phyloP scores from a whole-genome alignment of 1,140 invertebrate genomes.

The Hypsibius dujardini region DNA sequence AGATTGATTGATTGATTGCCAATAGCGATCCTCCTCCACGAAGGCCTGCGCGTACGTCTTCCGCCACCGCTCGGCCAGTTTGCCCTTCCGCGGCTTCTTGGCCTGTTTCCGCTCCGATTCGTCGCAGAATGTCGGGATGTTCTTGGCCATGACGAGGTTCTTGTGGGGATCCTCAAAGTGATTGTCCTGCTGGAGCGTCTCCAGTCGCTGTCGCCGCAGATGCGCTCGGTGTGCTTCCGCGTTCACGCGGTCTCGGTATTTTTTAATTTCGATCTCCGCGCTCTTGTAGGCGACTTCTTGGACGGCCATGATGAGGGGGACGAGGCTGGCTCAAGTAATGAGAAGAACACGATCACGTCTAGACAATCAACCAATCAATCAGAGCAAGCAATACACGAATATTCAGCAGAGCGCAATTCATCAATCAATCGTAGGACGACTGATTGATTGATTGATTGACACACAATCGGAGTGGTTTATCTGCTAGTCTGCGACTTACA shows the following conservation, averaged over 20 bases:
- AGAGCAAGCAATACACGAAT: too few species aligned
- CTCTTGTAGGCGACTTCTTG: neutral
- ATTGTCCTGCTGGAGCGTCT: conserved; percentile 9
- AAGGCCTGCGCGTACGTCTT: neutral
- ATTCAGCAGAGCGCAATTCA: too few species aligned
- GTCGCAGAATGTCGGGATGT: neutral
- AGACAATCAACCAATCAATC: too few species aligned
- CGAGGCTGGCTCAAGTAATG: too few species aligned
- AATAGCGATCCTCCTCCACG: neutral
- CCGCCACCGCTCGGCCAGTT: neutral
- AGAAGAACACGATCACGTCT: too few species aligned
- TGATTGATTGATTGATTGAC: too few species aligned
- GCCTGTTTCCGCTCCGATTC: conserved; percentile 1
- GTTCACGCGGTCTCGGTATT: neutral
- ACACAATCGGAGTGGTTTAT: too few species aligned
- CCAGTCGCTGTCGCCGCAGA: neutral
- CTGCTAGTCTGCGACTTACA: too few species aligned
- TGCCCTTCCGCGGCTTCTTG: neutral
- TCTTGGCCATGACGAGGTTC: conserved; percentile 9
- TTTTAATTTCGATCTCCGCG: neutral
- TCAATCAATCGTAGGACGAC: too few species aligned
- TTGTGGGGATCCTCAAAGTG: conserved; percentile 17
- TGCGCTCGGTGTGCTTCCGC: neutral
- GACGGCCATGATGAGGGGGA: conserved; percentile 5
- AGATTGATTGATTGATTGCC: neutral